A percentile compares a stretch with the other conserved stretches of the same genome.
Evolutionary conservation across 2,113 vertebrate genomes (phyloP).

Genomic region (Seriola aureovittata): DNA sequence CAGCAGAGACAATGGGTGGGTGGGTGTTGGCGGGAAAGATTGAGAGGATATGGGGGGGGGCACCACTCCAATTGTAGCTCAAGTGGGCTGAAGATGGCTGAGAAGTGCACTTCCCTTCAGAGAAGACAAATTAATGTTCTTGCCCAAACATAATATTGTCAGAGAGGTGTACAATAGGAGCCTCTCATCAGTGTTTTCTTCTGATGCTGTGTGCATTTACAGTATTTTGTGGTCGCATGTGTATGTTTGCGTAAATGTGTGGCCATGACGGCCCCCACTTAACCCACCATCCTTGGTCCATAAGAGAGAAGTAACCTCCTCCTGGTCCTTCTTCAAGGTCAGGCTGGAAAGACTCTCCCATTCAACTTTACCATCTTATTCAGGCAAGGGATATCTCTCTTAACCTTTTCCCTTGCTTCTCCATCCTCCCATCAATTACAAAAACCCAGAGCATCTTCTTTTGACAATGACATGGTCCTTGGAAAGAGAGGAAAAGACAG

Average conservation of each 20-base stretch:
- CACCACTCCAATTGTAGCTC: constrained; percentile 69
- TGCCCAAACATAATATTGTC: constrained; percentile 84
- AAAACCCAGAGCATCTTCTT: constrained; percentile 66
- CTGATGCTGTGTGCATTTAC: constrained; percentile 54
- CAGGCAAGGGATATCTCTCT: constrained; percentile 81
- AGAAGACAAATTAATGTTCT: constrained; percentile 85
- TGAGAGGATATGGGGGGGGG: constrained; percentile 36
- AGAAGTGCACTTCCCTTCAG: constrained; percentile 80
- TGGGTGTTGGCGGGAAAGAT: constrained; percentile 67
- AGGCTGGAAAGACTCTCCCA: constrained; percentile 77
- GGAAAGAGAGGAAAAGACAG: constrained; percentile 62
- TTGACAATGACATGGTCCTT: constrained; percentile 70
- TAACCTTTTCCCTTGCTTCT: constrained; percentile 73
- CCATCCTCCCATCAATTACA: constrained; percentile 65
- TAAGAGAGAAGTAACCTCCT: constrained; percentile 64
- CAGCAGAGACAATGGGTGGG: constrained; percentile 72
- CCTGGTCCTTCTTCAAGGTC: constrained; percentile 79
- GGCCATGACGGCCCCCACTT: constrained; percentile 70
- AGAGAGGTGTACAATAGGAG: constrained; percentile 76
- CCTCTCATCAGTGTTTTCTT: constrained; percentile 65
- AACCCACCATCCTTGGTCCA: constrained; percentile 74
- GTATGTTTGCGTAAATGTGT: constrained; percentile 49
- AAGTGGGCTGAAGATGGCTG: constrained; percentile 80
- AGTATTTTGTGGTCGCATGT: constrained; percentile 57
- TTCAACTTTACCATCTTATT: constrained; percentile 78